Evolutionary conservation across 2,797 vertebrate genomes (phyloP).

Genomic region (Threskiornis aethiopicus): DNA sequence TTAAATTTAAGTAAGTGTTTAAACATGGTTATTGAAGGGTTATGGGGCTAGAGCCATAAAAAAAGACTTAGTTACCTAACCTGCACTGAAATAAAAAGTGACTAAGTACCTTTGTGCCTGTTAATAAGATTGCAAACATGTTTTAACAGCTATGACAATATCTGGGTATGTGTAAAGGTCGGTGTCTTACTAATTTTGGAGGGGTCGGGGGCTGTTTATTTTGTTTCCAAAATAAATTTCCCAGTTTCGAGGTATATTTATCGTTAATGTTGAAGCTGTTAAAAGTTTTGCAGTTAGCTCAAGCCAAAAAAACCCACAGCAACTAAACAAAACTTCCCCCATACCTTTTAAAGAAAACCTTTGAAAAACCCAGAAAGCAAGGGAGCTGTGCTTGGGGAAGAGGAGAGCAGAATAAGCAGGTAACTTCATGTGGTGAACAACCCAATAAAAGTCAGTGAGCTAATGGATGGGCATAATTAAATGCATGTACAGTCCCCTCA

Average conservation of each 20-base stretch:
- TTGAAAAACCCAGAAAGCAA: neutral
- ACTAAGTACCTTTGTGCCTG: neutral
- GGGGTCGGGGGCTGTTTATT: neutral
- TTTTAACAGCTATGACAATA: conserved; percentile 16
- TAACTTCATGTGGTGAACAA: neutral
- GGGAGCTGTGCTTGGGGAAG: neutral
- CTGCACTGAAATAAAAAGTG: neutral
- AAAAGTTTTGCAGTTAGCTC: neutral
- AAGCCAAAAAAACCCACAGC: neutral
- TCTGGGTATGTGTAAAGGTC: neutral
- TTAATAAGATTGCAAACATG: neutral
- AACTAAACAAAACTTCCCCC: neutral
- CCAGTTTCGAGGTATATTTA: neutral
- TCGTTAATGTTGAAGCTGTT: conserved; percentile 1
- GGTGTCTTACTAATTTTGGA: neutral
- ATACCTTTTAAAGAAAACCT: neutral
- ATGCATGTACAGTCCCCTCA: neutral
- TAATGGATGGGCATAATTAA: neutral
- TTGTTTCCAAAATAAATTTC: conserved; percentile 21
- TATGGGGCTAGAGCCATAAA: neutral
- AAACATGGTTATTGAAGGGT: neutral
- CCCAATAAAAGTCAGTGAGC: neutral
- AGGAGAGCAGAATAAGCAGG: neutral
- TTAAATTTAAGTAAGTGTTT: neutral
- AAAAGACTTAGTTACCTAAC: neutral